These are phyloP conservation scores for Metopia argyrocephala DNA, from an alignment of 2,888 invertebrate genomes.

Conservation along the genomic window DNA sequence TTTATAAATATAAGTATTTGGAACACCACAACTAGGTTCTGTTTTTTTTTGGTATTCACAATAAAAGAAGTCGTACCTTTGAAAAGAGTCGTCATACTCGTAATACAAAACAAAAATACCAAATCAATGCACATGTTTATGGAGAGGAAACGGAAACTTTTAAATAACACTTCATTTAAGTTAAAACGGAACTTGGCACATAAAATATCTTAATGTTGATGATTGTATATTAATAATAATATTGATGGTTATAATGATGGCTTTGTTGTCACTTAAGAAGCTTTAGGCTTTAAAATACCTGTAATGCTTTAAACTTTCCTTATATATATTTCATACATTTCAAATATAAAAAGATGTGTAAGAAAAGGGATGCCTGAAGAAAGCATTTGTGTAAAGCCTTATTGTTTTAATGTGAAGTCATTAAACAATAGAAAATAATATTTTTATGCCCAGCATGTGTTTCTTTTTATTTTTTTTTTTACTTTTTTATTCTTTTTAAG, in stretches of 20 bases:
- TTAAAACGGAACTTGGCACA: slow-evolving; percentile 31
- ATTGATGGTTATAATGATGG: slow-evolving; percentile 3
- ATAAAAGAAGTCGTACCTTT: too few relatives aligned
- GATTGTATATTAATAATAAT: slow-evolving; percentile 37
- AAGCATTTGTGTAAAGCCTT: too few relatives aligned
- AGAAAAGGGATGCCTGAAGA: too few relatives aligned
- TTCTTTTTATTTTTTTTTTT: not conserved
- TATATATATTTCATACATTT: not conserved
- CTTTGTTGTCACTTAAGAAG: not conserved
- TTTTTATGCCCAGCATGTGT: not conserved
- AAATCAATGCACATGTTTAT: slow-evolving; percentile 34
- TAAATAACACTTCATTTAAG: slow-evolving; percentile 51
- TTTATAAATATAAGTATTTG: too few relatives aligned
- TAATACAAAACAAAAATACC: slow-evolving; percentile 22
- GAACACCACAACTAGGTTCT: too few relatives aligned
- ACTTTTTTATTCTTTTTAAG: not conserved
- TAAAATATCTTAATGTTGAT: slow-evolving; percentile 13
- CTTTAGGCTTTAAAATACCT: not conserved
- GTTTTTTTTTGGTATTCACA: too few relatives aligned
- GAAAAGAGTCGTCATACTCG: too few relatives aligned
- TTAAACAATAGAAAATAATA: not conserved
- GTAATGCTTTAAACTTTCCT: slow-evolving; percentile 15
- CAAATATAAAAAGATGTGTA: not conserved
- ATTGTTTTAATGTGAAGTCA: not conserved
- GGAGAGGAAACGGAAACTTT: slow-evolving; percentile 52